Conservation (phyloP, 2,888 invertebrate species). For the Melipona beecheii region DNA sequence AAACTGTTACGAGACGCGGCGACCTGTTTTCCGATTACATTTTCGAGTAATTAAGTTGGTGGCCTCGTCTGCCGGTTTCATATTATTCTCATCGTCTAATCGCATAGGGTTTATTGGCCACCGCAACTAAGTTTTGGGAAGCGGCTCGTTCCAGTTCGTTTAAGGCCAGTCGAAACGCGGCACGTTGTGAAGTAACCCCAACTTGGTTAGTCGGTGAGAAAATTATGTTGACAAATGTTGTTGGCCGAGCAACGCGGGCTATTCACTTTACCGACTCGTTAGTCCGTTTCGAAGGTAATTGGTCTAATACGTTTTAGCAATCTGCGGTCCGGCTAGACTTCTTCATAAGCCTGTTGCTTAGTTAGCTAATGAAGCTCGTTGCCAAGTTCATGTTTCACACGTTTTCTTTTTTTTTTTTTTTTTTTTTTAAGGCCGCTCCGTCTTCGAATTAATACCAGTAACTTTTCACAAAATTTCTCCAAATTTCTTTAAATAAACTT, state of each 20-base stretch:
- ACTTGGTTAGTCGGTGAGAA: constrained; percentile 20
- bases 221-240: constrained; percentile 27
- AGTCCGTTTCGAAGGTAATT: constrained; percentile 30
- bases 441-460: no score
- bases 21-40: constrained; percentile 31
- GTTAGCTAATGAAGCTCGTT: neutral
- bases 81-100: constrained; percentile 29
- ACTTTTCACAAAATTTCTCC: no score
- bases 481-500: no score
- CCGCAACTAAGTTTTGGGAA: constrained; percentile 19
- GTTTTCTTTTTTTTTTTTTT: no score
- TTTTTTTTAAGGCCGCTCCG: no score
- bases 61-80: constrained; percentile 23
- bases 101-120: constrained; percentile 19
- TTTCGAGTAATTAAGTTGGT: constrained; percentile 34
- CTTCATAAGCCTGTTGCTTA: neutral
- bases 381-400: no score
- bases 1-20: constrained; percentile 3
- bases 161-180: constrained; percentile 11
- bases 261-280: constrained; percentile 20
- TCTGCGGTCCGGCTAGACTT: neutral
- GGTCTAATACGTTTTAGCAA: neutral
- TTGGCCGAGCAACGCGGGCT: neutral
- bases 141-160: constrained; percentile 31
- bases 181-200: constrained; percentile 18